Evolutionary conservation across 2,888 invertebrate genomes (phyloP).

Genomic region (Morpho helenor): DNA sequence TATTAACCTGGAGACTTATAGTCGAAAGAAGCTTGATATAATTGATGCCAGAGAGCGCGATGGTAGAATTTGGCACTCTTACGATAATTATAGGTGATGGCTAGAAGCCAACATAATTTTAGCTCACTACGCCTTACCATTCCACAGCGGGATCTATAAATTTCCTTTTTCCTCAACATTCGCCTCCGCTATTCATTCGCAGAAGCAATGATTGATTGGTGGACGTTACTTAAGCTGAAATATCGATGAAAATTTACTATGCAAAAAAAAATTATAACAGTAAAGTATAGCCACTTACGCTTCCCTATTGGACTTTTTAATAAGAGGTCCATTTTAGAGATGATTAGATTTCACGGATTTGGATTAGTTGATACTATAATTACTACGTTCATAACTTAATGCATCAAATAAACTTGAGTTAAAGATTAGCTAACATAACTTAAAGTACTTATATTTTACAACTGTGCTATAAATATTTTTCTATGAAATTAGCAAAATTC

Average conservation of each 20-base stretch:
- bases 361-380: no score
- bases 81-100: conserved; percentile 61
- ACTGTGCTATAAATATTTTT: no score
- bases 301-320: no score
- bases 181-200: conserved; percentile 18
- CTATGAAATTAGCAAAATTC: no score
- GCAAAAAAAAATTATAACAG: no score
- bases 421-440: no score
- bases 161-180: conserved; percentile 29
- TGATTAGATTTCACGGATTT: no score
- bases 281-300: no score
- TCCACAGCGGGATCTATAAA: conserved; percentile 39
- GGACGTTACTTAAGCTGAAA: not conserved
- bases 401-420: no score
- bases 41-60: conserved; percentile 44
- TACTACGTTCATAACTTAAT: no score
- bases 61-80: conserved; percentile 64
- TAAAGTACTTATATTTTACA: no score
- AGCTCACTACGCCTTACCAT: conserved; percentile 51
- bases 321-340: no score
- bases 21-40: not conserved
- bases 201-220: conserved; percentile 13
- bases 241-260: not conserved
- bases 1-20: not conserved
- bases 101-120: conserved; percentile 60